A percentile compares a stretch with the other conserved stretches of the same genome.
Evolutionary conservation across 2,113 vertebrate genomes (phyloP).

Genomic region (Scortum barcoo): DNA sequence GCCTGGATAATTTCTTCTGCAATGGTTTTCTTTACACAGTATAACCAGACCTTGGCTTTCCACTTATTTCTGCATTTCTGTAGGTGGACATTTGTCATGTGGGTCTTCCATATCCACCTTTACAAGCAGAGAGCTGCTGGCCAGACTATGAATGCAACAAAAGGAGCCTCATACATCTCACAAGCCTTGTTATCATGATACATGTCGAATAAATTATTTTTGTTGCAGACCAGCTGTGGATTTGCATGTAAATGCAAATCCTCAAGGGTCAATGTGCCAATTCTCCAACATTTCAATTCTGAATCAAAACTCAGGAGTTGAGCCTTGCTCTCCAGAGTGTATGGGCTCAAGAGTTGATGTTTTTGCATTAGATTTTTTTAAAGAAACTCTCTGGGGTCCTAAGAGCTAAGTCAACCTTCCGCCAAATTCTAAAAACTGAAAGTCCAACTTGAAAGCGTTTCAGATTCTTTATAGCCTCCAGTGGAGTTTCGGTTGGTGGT

Average conservation of each 20-base stretch:
- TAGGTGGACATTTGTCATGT: conserved; percentile 49
- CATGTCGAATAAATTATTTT: conserved; percentile 72
- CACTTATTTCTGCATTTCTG: conserved; percentile 40
- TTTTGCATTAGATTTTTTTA: conserved; percentile 58
- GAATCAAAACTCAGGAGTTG: conserved; percentile 59
- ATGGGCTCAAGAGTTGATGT: conserved; percentile 57
- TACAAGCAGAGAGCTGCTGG: conserved; percentile 39
- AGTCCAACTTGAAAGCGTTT: conserved; percentile 56
- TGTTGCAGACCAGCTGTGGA: conserved; percentile 69
- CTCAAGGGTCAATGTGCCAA: conserved; percentile 65
- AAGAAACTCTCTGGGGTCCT: conserved; percentile 45
- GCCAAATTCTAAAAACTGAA: conserved; percentile 59
- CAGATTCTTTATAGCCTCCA: conserved; percentile 36
- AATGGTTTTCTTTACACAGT: conserved; percentile 19
- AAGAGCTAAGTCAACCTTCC: conserved; percentile 34
- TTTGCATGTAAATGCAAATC: conserved; percentile 78
- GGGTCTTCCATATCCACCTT: conserved; percentile 39
- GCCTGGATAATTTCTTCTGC: background rate
- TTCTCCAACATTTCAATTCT: conserved; percentile 68
- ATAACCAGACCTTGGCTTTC: conserved; percentile 30
- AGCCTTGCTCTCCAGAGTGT: conserved; percentile 35
- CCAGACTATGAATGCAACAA: conserved; percentile 53
- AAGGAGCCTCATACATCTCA: conserved; percentile 56
- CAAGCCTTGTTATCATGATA: conserved; percentile 71
- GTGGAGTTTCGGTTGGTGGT: conserved; percentile 43